Evolutionary conservation across 2,113 vertebrate species (phyloP).

Genomic region (Neogobius melanostomus): DNA sequence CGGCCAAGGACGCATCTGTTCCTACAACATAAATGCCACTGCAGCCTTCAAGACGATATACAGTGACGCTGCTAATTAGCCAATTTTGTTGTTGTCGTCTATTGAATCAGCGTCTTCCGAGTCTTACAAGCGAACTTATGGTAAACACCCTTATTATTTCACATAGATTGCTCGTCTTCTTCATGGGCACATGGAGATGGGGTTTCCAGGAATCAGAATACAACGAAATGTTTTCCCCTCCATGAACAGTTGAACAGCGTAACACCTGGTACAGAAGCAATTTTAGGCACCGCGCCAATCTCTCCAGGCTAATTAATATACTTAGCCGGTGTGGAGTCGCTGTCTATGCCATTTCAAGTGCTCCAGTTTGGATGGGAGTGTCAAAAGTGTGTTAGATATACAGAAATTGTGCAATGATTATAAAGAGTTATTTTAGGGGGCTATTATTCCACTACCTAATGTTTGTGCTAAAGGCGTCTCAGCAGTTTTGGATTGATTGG

Average conservation of each 20-base stretch:
- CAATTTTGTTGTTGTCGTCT: neutral
- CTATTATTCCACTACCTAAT: too few species aligned
- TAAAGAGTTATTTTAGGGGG: too few species aligned
- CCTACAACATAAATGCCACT: conserved; percentile 6
- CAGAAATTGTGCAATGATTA: too few species aligned
- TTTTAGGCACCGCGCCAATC: neutral
- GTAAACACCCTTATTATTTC: conserved; percentile 15
- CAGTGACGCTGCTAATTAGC: neutral
- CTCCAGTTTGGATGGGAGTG: neutral
- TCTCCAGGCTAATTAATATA: conserved; percentile 42
- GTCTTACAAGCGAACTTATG: conserved; percentile 13
- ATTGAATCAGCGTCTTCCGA: conserved; percentile 3
- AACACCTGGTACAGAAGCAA: conserved; percentile 14
- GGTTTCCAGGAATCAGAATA: conserved; percentile 8
- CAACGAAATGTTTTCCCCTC: conserved; percentile 6
- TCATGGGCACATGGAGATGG: neutral
- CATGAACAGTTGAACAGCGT: neutral
- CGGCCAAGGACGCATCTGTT: neutral
- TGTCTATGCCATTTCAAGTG: conserved; percentile 8
- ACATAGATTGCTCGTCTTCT: conserved; percentile 13
- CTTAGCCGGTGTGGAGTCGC: conserved; percentile 19
- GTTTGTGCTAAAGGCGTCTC: too few species aligned
- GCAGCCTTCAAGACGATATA: conserved; percentile 3
- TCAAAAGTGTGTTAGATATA: too few species aligned
- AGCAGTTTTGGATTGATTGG: too few species aligned